These are phyloP conservation scores for Plebejus melissa DNA, from an alignment of 2,888 invertebrate genomes.

Conservation along the genomic window DNA sequence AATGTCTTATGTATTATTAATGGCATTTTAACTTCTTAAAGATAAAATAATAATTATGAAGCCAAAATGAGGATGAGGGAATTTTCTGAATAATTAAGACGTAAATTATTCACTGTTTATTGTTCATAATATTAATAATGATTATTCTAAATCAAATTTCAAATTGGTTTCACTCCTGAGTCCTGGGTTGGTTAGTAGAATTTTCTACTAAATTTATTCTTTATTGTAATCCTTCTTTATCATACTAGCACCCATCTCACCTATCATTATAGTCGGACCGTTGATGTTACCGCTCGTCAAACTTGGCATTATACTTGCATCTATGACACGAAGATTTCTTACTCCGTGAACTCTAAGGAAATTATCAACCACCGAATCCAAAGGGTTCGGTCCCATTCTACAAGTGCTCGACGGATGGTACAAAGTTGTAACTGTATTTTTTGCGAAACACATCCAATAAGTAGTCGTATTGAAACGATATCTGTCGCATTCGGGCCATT, in stretches of 20 bases:
- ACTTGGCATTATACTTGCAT: conserved; percentile 88
- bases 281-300: conserved; percentile 88
- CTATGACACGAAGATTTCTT: conserved; percentile 82
- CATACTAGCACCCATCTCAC: conserved; percentile 86
- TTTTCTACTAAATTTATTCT: neutral
- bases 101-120: too few species aligned
- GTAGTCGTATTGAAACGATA: conserved; percentile 44
- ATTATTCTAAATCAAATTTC: too few species aligned
- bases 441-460: conserved; percentile 55
- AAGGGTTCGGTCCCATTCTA: conserved; percentile 74
- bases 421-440: conserved; percentile 72
- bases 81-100: too few species aligned
- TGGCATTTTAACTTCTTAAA: neutral
- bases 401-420: conserved; percentile 85
- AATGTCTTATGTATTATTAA: neutral
- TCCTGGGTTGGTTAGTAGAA: neutral
- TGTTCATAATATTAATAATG: too few species aligned
- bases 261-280: conserved; percentile 89
- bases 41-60: too few species aligned
- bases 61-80: too few species aligned
- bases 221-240: conserved; percentile 73
- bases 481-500: conserved; percentile 47
- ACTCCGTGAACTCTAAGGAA: conserved; percentile 82
- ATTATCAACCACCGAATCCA: conserved; percentile 65
- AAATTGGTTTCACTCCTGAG: neutral